A percentile compares a stretch with the other conserved stretches of the same genome.
Conservation (phyloP, 2,113 vertebrate genomes). For the Pelobates fuscus region DNA sequence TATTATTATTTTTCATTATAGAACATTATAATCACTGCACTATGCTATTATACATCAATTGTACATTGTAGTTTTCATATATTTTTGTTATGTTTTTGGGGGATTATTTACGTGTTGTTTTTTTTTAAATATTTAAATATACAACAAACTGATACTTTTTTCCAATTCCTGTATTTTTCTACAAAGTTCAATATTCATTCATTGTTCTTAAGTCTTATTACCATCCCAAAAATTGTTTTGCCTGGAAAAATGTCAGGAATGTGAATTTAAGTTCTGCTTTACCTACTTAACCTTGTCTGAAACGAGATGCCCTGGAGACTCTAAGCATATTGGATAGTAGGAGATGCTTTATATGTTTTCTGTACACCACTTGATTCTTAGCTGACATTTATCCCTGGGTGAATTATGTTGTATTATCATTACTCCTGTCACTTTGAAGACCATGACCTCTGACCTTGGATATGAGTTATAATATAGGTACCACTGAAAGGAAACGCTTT, state of each 20-base stretch:
- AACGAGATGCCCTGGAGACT: conserved; percentile 43
- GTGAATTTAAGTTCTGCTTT: conserved; percentile 45
- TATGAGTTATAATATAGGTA: conserved; percentile 42
- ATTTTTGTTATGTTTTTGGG: too few species aligned
- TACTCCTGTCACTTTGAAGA: conserved; percentile 43
- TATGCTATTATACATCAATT: too few species aligned
- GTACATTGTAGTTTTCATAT: too few species aligned
- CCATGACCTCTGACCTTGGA: conserved; percentile 41
- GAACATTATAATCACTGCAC: too few species aligned
- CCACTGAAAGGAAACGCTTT: conserved; percentile 31
- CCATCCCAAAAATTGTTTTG: conserved; percentile 30
- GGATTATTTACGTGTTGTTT: too few species aligned
- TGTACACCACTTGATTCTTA: conserved; percentile 49
- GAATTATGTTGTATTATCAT: conserved; percentile 52
- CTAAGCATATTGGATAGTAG: conserved; percentile 37
- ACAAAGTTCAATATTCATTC: conserved; percentile 23
- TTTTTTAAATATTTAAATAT: too few species aligned
- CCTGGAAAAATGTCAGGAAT: conserved; percentile 43
- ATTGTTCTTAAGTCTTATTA: conserved; percentile 39
- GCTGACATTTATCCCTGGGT: conserved; percentile 51
- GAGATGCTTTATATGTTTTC: conserved; percentile 50
- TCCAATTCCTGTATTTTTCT: too few species aligned
- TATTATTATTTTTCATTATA: too few species aligned
- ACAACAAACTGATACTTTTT: too few species aligned
- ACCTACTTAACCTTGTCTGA: conserved; percentile 51